Percentiles rank a stretch among this genome's conserved stretches.
Evolutionary conservation across 2,113 vertebrate species (phyloP).

Genomic region (Centropus unirufus): DNA sequence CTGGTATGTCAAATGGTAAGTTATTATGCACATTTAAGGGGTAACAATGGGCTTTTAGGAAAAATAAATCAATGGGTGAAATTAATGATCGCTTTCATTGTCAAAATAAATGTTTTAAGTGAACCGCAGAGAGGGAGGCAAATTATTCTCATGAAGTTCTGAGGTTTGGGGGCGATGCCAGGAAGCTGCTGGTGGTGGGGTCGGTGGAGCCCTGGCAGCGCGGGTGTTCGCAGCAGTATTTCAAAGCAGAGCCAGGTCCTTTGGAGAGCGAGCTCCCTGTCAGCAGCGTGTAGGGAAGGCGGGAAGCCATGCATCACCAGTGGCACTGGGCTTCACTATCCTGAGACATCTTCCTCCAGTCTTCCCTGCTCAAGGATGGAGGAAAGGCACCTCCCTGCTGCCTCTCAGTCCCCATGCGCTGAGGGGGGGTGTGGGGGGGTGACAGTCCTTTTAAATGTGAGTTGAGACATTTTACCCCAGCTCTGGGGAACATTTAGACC

Average conservation of each 20-base stretch:
- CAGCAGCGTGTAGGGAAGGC: rapidly evolving
- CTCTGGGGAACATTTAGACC: constrained; percentile 78
- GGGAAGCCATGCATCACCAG: background rate
- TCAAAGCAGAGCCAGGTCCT: background rate
- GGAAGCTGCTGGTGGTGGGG: background rate
- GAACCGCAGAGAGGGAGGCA: background rate
- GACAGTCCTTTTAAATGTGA: constrained; percentile 68
- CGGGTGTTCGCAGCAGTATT: background rate
- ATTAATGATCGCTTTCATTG: constrained; percentile 5
- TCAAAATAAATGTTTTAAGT: constrained; percentile 23
- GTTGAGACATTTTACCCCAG: constrained; percentile 69
- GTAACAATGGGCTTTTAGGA: constrained; percentile 45
- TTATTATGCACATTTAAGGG: background rate
- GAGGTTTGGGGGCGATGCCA: background rate
- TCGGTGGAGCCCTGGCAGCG: background rate
- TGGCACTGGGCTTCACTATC: background rate
- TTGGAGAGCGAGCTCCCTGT: rapidly evolving
- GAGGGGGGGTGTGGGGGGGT: background rate
- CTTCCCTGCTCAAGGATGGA: background rate
- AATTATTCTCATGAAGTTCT: constrained; percentile 14
- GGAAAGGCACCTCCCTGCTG: background rate
- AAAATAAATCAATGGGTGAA: constrained; percentile 36
- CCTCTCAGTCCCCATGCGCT: background rate
- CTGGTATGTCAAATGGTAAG: constrained; percentile 28
- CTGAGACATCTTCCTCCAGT: background rate